phyloP scores from a whole-genome alignment of 2,797 vertebrate species.

The Poecile montanus region DNA sequence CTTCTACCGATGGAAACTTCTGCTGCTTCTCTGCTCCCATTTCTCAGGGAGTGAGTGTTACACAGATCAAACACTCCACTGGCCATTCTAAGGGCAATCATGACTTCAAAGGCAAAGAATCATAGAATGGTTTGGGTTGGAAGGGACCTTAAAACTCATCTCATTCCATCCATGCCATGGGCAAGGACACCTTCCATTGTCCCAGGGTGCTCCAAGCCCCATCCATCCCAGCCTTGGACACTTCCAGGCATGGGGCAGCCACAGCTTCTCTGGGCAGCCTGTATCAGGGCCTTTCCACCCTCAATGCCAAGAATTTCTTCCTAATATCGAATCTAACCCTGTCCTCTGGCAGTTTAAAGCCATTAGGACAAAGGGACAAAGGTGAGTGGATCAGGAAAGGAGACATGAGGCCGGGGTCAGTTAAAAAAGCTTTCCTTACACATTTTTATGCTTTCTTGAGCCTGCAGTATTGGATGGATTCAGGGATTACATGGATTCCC shows the following conservation, averaged over 20 bases:
- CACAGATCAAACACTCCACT: background rate
- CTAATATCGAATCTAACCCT: background rate
- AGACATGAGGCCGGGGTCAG: background rate
- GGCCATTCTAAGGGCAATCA: background rate
- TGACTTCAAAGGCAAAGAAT: rapidly evolving
- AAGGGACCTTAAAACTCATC: background rate
- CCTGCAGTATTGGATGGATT: background rate
- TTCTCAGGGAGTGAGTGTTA: no score
- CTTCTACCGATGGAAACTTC: background rate
- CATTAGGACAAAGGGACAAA: background rate
- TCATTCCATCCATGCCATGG: background rate
- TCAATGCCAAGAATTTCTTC: background rate
- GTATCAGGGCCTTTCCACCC: background rate
- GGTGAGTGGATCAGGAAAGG: background rate
- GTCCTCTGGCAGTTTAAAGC: background rate
- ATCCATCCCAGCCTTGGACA: rapidly evolving
- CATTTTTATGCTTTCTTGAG: background rate
- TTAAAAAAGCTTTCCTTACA: background rate
- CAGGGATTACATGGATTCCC: rapidly evolving
- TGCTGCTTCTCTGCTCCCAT: background rate
- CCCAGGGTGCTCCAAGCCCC: background rate
- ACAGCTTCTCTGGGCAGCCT: background rate
- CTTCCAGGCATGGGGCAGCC: background rate
- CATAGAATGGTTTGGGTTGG: background rate
- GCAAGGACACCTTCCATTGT: background rate